Evolutionary conservation across 2,797 vertebrate species (phyloP).

Genomic region (Centroberyx gerrardi): DNA sequence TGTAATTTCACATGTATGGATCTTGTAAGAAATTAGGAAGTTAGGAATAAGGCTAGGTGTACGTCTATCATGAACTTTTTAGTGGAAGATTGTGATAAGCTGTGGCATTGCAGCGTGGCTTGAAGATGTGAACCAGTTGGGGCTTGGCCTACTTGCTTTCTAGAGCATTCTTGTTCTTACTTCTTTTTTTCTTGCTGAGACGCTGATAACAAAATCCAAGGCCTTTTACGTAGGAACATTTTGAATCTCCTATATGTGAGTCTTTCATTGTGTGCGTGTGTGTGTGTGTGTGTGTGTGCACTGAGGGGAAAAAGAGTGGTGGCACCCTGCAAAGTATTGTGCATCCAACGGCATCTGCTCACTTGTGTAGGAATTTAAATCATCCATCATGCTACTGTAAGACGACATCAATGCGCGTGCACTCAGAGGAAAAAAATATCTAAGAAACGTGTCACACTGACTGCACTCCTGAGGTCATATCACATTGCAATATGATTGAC

Average conservation of each 20-base stretch:
- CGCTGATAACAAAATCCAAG: background rate
- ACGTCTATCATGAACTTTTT: constrained; percentile 24
- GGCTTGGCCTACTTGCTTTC: constrained; percentile 39
- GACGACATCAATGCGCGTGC: constrained; percentile 20
- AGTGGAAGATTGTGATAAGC: background rate
- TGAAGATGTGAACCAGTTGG: background rate
- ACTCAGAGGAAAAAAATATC: constrained; percentile 25
- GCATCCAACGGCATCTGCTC: constrained; percentile 36
- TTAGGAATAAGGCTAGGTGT: background rate
- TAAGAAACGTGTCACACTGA: constrained; percentile 31
- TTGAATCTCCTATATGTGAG: background rate
- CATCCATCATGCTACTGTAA: constrained; percentile 45
- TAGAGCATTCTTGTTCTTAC: background rate
- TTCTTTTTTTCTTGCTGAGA: background rate
- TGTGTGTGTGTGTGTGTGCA: constrained; percentile 14
- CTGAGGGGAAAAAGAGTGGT: constrained; percentile 5
- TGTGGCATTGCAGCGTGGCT: too few relatives aligned
- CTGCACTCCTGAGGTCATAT: constrained; percentile 36
- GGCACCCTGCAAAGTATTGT: constrained; percentile 8
- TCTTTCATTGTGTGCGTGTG: background rate
- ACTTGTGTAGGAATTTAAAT: constrained; percentile 42
- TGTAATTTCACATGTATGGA: background rate
- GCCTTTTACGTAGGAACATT: background rate
- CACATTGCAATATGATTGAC: constrained; percentile 61
- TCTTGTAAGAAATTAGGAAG: background rate